Percentiles rank a stretch among this genome's conserved stretches.
These are phyloP conservation scores for Coracopsis vasa DNA, from an alignment of 2,113 vertebrate species.

Conservation along the genomic window DNA sequence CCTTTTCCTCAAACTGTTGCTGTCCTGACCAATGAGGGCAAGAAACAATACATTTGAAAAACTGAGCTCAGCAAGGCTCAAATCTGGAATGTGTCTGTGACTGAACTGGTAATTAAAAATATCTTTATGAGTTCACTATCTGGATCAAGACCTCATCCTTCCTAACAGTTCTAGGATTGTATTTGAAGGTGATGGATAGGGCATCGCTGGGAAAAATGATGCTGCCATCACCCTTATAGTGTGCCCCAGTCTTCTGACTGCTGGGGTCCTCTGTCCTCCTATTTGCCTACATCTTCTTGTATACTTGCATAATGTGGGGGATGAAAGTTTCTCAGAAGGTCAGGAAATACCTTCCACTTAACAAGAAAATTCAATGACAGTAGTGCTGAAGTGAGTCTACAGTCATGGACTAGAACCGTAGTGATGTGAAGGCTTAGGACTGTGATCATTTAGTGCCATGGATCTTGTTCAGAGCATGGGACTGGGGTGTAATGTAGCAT, in stretches of 20 bases:
- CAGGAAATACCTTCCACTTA: not conserved
- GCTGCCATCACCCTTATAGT: not conserved
- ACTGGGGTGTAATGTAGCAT: not conserved
- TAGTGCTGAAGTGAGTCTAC: not conserved
- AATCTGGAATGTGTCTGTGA: not conserved
- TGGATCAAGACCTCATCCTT: not conserved
- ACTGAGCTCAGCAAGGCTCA: not conserved
- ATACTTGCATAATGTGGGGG: not conserved
- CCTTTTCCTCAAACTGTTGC: not conserved
- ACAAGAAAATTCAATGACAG: not conserved
- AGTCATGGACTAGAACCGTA: not conserved
- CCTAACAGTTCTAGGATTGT: not conserved
- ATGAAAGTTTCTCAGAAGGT: not conserved
- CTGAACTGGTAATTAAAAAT: not conserved
- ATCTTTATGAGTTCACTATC: not conserved
- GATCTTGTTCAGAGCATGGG: not conserved
- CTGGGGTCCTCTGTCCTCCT: not conserved
- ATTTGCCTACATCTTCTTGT: not conserved
- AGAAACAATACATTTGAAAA: not conserved
- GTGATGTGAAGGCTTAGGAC: not conserved
- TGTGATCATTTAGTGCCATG: fast-evolving
- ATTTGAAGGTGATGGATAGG: not conserved
- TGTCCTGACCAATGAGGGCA: not conserved
- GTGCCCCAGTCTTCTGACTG: not conserved
- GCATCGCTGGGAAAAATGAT: not conserved